These are phyloP conservation scores for Piprites chloris DNA, from an alignment of 2,113 vertebrate genomes.

Conservation along the genomic window DNA sequence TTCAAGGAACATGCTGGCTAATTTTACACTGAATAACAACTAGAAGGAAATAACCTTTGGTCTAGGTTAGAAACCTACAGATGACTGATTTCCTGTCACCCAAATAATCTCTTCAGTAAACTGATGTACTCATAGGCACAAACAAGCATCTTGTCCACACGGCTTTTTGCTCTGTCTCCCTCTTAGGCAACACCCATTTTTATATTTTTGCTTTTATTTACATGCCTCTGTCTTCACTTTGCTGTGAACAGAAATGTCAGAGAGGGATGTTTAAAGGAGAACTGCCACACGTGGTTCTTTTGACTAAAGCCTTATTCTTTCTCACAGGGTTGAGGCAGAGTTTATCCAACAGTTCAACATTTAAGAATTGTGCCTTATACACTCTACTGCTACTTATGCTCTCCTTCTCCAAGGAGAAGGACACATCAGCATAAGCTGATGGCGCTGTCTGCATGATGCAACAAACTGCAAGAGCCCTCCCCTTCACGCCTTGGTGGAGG, in stretches of 20 bases:
- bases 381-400: not conserved
- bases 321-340: not conserved
- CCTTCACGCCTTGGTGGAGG: not conserved
- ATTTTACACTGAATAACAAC: not conserved
- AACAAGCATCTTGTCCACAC: not conserved
- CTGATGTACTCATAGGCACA: not conserved
- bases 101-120: not conserved
- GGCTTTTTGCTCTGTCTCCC: not conserved
- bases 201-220: not conserved
- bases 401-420: not conserved
- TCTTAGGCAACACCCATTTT: not conserved
- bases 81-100: not conserved
- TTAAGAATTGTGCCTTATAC: not conserved
- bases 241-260: not conserved
- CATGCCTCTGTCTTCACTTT: not conserved
- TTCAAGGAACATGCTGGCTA: not conserved
- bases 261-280: not conserved
- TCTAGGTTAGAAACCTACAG: not conserved
- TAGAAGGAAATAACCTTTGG: constrained; percentile 1
- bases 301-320: not conserved
- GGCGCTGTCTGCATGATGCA: not conserved
- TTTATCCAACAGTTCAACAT: not conserved
- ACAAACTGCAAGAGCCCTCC: not conserved
- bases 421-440: not conserved
- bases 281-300: not conserved